Conservation (phyloP, 1,140 invertebrate genomes). For the Eumaeus atala region DNA sequence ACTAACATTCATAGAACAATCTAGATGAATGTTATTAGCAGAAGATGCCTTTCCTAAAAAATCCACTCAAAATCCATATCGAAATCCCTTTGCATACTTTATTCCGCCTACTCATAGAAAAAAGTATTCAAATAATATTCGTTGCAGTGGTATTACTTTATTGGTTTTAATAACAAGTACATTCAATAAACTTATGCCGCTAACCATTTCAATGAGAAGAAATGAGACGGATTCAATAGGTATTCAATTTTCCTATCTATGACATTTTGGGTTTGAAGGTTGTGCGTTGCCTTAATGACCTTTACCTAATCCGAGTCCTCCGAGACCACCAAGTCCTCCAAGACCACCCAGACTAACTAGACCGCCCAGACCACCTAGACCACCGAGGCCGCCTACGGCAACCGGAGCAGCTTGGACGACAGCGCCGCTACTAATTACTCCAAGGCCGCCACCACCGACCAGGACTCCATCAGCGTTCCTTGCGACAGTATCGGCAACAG, state of each 20-base stretch:
- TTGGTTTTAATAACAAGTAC: slow-evolving; percentile 1
- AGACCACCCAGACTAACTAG: slow-evolving; percentile 7
- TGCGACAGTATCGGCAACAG: slow-evolving; percentile 53
- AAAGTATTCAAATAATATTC: no score
- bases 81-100: no score
- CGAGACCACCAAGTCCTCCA: slow-evolving; percentile 20
- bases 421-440: slow-evolving; percentile 21
- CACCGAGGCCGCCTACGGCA: slow-evolving; percentile 16
- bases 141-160: neutral
- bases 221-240: slow-evolving; percentile 53
- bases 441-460: slow-evolving; percentile 28
- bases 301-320: slow-evolving; percentile 32
- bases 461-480: slow-evolving; percentile 41
- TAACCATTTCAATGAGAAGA: slow-evolving; percentile 47
- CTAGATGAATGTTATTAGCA: no score
- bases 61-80: no score
- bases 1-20: no score
- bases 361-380: slow-evolving; percentile 11
- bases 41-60: no score
- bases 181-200: slow-evolving; percentile 35
- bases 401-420: slow-evolving; percentile 13
- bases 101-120: no score
- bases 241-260: slow-evolving; percentile 38
- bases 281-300: slow-evolving; percentile 33
- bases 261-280: slow-evolving; percentile 32